phyloP scores from a whole-genome alignment of 2,113 vertebrate species.

The Antennarius striatus region DNA sequence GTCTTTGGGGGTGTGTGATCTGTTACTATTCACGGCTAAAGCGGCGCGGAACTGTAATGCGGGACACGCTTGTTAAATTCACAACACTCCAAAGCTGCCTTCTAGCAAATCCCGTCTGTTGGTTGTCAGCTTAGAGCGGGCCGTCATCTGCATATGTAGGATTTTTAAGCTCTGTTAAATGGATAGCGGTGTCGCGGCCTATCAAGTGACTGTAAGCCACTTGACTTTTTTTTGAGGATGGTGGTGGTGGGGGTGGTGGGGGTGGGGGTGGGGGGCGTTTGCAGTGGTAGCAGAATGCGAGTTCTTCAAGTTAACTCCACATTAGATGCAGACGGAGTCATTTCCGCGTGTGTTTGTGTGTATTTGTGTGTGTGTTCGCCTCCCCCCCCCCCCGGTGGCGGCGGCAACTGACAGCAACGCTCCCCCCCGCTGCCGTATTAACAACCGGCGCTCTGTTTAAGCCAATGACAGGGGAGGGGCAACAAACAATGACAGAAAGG shows the following conservation, averaged over 20 bases:
- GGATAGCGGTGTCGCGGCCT: constrained; percentile 79
- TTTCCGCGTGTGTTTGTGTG: too few relatives aligned
- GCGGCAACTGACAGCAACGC: constrained; percentile 60
- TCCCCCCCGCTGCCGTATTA: constrained; percentile 56
- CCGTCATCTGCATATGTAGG: constrained; percentile 80
- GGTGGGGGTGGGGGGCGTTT: constrained; percentile 35
- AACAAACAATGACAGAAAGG: constrained; percentile 78
- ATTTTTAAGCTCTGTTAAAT: constrained; percentile 84
- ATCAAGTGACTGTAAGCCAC: constrained; percentile 79
- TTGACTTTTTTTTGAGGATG: constrained; percentile 42
- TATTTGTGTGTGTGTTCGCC: constrained; percentile 55
- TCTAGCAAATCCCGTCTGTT: constrained; percentile 79
- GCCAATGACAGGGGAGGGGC: constrained; percentile 70
- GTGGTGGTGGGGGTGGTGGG: constrained; percentile 12
- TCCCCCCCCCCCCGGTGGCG: not conserved
- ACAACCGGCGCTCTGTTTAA: constrained; percentile 63
- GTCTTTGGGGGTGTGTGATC: constrained; percentile 80
- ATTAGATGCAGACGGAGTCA: constrained; percentile 47
- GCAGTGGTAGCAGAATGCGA: too few relatives aligned
- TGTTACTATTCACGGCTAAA: constrained; percentile 81
- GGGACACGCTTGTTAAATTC: constrained; percentile 85
- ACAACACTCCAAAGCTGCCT: constrained; percentile 79
- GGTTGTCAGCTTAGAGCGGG: constrained; percentile 79
- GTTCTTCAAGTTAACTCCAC: constrained; percentile 47
- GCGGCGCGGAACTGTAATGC: constrained; percentile 78